phyloP scores from a whole-genome alignment of 2,888 invertebrate genomes.

The Drosophila setosimentum region DNA sequence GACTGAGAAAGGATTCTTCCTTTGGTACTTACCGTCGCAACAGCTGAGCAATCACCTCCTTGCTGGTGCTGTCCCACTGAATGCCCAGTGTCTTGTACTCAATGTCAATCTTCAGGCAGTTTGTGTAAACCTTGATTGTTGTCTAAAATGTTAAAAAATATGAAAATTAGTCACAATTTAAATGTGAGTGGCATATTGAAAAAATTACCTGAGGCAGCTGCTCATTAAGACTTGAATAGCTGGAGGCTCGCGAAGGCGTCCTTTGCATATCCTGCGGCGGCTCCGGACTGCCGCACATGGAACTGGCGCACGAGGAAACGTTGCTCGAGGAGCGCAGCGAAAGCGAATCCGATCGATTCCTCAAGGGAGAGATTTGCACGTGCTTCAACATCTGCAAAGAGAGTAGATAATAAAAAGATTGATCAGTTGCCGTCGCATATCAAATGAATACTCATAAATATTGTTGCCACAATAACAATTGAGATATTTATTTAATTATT shows the following conservation, averaged over 20 bases:
- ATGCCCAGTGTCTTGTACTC: constrained; percentile 98
- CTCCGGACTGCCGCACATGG: constrained; percentile 88
- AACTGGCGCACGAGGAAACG: constrained; percentile 87
- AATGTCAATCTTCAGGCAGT: constrained; percentile 95
- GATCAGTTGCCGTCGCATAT: not conserved
- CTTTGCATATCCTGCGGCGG: constrained; percentile 86
- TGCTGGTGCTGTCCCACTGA: constrained; percentile 94
- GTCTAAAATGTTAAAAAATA: constrained; percentile 87
- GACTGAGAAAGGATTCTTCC: not conserved
- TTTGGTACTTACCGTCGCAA: constrained; percentile 89
- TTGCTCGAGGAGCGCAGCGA: constrained; percentile 89
- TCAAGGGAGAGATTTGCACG: constrained; percentile 95
- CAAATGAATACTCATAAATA: not conserved
- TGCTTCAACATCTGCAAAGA: constrained; percentile 92
- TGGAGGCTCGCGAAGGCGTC: constrained; percentile 90
- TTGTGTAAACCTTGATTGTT: constrained; percentile 95
- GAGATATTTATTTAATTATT: not conserved
- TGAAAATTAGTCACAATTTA: not conserved
- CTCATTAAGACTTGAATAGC: constrained; percentile 88
- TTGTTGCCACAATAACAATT: not conserved
- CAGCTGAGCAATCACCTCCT: constrained; percentile 93
- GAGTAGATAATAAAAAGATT: not conserved
- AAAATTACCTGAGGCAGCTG: constrained; percentile 86
- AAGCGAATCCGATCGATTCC: constrained; percentile 93
- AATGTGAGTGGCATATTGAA: fast-evolving